Evolutionary conservation across 2,888 invertebrate species (phyloP).

Genomic region (Oligia fasciuncula): DNA sequence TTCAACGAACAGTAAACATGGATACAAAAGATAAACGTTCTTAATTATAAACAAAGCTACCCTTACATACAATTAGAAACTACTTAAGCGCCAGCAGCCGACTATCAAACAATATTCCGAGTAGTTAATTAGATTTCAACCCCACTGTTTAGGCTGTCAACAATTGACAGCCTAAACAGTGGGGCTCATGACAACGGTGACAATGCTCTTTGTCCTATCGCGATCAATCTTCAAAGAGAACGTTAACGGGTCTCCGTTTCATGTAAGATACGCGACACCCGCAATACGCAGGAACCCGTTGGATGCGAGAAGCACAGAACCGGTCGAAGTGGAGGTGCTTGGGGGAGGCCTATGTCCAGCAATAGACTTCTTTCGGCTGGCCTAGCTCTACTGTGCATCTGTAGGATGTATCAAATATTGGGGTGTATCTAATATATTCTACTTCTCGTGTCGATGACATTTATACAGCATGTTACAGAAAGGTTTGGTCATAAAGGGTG

Average conservation of each 20-base stretch:
- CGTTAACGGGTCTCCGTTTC: slow-evolving; percentile 2
- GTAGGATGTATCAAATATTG: slow-evolving; percentile 34
- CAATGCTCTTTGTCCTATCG: slow-evolving; percentile 38
- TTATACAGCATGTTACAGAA: background rate
- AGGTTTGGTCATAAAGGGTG: background rate
- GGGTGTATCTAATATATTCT: background rate
- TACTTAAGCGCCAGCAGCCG: background rate
- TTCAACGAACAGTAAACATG: background rate
- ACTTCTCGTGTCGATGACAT: no score
- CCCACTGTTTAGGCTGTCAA: slow-evolving; percentile 28
- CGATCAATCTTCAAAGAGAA: slow-evolving; percentile 43
- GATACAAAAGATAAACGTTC: background rate
- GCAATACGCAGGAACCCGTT: no score
- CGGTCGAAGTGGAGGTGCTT: no score
- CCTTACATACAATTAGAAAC: background rate
- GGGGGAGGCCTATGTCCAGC: no score
- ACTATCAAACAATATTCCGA: slow-evolving; percentile 8
- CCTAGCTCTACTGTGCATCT: slow-evolving; percentile 19
- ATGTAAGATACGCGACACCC: slow-evolving; percentile 3
- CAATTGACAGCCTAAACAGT: background rate
- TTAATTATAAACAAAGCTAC: background rate
- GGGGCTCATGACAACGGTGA: slow-evolving; percentile 28
- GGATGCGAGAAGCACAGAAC: no score
- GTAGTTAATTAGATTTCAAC: slow-evolving; percentile 43
- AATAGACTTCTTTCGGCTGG: no score